phyloP scores from a whole-genome alignment of 2,113 vertebrate species.

The Perca flavescens region DNA sequence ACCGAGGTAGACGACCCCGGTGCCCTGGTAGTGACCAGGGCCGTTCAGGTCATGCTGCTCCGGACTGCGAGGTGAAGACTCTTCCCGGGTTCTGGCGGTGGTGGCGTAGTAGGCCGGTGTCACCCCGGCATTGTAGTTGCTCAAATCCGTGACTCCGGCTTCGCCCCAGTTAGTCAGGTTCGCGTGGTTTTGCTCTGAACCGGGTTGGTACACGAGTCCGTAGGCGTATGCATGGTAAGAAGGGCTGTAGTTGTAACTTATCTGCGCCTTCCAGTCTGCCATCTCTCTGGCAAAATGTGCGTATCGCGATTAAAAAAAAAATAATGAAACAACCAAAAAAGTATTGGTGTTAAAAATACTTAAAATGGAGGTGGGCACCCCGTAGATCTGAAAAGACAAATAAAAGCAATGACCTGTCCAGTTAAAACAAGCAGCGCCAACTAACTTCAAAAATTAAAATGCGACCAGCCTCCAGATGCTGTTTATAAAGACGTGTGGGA shows the following conservation, averaged over 20 bases:
- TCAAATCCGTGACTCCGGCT: constrained; percentile 7
- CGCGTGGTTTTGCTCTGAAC: constrained; percentile 64
- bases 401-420: not conserved
- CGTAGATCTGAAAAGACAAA: not conserved
- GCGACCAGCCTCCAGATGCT: not conserved
- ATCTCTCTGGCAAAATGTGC: constrained; percentile 40
- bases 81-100: constrained; percentile 23
- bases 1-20: constrained; percentile 48
- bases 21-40: constrained; percentile 50
- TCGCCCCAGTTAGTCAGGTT: constrained; percentile 67
- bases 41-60: constrained; percentile 27
- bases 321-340: not conserved
- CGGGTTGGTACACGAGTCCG: constrained; percentile 75
- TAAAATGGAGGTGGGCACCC: not conserved
- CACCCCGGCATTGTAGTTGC: constrained; percentile 54
- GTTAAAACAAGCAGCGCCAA: rapidly evolving
- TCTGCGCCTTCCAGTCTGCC: constrained; percentile 83
- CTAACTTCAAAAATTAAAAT: not conserved
- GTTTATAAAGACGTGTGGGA: constrained; percentile 40
- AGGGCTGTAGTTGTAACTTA: constrained; percentile 77
- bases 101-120: constrained; percentile 56
- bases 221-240: constrained; percentile 80
- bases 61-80: constrained; percentile 64
- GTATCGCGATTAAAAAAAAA: not conserved
- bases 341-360: rapidly evolving